Conservation (phyloP, 2,797 vertebrate species). For the Loris lydekkerianus region DNA sequence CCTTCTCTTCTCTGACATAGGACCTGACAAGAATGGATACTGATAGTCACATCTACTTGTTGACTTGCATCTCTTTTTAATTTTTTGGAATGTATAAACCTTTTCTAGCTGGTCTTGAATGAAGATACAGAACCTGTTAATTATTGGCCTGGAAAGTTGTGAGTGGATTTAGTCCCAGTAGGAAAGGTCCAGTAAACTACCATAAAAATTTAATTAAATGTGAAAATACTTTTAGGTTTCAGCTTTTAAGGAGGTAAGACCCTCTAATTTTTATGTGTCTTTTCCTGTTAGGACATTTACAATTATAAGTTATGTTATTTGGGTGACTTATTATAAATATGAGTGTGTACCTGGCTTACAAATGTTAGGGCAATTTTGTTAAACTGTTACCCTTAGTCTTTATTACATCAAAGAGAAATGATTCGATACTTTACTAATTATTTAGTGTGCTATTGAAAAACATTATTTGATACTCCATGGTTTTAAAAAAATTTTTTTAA, state of each 20-base stretch:
- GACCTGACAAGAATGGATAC: slow-evolving; percentile 53
- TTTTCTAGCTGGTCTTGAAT: background rate
- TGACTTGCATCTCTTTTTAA: background rate
- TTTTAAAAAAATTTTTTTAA: too few species aligned
- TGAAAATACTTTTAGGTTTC: slow-evolving; percentile 25
- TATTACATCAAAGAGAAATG: background rate
- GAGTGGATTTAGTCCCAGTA: background rate
- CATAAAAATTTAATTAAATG: background rate
- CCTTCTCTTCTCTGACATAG: slow-evolving; percentile 6
- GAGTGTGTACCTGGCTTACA: background rate
- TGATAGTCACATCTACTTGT: background rate
- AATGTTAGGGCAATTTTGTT: background rate
- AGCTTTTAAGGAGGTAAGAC: slow-evolving; percentile 28
- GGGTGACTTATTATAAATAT: background rate
- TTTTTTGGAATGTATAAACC: background rate
- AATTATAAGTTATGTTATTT: background rate
- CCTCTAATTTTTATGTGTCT: slow-evolving; percentile 1
- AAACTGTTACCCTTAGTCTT: background rate
- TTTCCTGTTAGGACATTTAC: background rate
- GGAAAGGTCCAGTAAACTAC: background rate
- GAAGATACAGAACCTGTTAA: background rate
- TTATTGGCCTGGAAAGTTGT: background rate
- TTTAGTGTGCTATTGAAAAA: background rate
- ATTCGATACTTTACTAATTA: background rate
- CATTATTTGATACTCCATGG: background rate